Evolutionary conservation across 2,888 invertebrate species (phyloP).

Genomic region (Xanthia togata): DNA sequence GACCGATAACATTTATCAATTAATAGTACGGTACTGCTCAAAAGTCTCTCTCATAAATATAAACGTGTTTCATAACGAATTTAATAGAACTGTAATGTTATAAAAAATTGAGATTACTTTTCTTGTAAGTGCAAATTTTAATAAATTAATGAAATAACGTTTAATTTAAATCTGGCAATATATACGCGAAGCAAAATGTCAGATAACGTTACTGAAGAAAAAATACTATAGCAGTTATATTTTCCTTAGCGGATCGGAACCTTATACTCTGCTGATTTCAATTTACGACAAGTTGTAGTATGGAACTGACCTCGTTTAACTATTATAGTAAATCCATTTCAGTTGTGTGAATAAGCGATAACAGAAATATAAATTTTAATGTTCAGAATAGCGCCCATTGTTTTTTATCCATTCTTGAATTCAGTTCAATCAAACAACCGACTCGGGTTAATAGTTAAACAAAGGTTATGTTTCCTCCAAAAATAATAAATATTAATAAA

Average conservation of each 20-base stretch:
- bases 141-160: conserved; percentile 21
- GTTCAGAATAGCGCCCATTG: not conserved
- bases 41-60: not conserved
- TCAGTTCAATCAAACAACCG: conserved; percentile 6
- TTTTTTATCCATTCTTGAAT: conserved; percentile 23
- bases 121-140: conserved; percentile 5
- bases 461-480: conserved; percentile 18
- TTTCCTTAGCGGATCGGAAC: conserved; percentile 4
- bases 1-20: conserved; percentile 32
- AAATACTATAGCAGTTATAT: not conserved
- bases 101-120: conserved; percentile 4
- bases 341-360: conserved; percentile 42
- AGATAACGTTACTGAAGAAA: conserved; percentile 19
- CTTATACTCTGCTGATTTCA: conserved; percentile 24
- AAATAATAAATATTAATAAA: too few species aligned
- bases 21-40: conserved; percentile 2
- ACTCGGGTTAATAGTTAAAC: not conserved
- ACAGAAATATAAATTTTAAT: conserved; percentile 35
- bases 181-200: conserved; percentile 9
- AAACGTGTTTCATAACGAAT: conserved; percentile 8
- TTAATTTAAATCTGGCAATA: conserved; percentile 14
- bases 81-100: conserved; percentile 19
- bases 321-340: conserved; percentile 48
- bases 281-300: conserved; percentile 15
- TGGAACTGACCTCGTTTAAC: conserved; percentile 56